Evolutionary conservation across 2,888 invertebrate genomes (phyloP).

Genomic region (Andrena bucephala): DNA sequence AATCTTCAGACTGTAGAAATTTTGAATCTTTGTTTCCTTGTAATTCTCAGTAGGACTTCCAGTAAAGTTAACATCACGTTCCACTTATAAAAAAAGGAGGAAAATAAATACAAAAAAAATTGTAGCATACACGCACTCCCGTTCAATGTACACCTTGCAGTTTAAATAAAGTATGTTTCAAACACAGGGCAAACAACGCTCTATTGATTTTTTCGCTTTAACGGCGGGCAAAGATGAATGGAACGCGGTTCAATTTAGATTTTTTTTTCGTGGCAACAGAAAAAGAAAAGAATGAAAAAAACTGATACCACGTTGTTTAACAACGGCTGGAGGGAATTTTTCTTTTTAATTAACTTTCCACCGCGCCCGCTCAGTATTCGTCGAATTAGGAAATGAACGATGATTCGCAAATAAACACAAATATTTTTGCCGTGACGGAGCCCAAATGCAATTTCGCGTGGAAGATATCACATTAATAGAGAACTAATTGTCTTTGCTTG

Average conservation of each 20-base stretch:
- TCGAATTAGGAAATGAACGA: neutral
- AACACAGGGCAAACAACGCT: constrained; percentile 15
- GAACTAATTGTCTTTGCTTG: too few species aligned
- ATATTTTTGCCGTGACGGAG: neutral
- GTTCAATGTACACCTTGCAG: neutral
- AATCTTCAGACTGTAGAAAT: too few species aligned
- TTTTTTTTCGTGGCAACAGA: neutral
- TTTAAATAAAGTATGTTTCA: constrained; percentile 31
- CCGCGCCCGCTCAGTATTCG: neutral
- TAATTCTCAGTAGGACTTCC: too few species aligned
- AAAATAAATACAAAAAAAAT: too few species aligned
- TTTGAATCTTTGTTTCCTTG: too few species aligned
- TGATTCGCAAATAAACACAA: neutral
- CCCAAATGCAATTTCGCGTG: too few species aligned
- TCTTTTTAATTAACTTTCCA: neutral
- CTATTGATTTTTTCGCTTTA: constrained; percentile 24
- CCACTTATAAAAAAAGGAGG: neutral
- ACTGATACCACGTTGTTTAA: neutral
- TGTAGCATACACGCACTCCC: neutral
- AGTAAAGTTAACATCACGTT: neutral
- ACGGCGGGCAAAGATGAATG: neutral
- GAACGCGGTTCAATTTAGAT: constrained; percentile 16
- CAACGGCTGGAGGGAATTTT: constrained; percentile 14
- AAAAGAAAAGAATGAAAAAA: neutral
- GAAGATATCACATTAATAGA: too few species aligned